Base-by-base conservation (phyloP, 1,140 invertebrate species). In the Pseudachorutes palmiensis region DNA sequence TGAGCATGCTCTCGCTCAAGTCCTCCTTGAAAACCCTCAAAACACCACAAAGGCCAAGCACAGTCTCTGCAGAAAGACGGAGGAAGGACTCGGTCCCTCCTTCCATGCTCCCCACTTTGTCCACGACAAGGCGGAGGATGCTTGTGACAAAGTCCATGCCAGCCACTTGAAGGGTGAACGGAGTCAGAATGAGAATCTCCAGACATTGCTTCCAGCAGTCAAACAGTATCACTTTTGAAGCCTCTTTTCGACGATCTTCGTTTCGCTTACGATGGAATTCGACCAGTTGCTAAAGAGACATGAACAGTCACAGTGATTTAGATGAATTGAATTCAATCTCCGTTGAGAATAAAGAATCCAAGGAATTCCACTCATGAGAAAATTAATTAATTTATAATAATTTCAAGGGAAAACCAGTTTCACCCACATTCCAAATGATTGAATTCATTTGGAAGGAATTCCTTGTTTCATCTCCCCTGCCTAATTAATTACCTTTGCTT, bases 171-270 rank as follows among this genome's bases (percentile, higher is more conserved):
- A 69, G 30, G n/a, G 65, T 24, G 12, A 2, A 26, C 1, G 64
- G 33, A 1, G 41, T 65, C 19, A 71, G 48, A 22, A 69, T 30
- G 0, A 74, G 28, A 0, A 74, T 63, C 67, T 74, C 72, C n/a
- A 74, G 62, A 32, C 67, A 71, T 66, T 74, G 70, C 41, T 67
- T 51, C 72, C 72, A 74, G 1, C 72, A 67, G 19, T 71, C 72
- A 32, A 74, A 71, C 9, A 70, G 51, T 0, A 71, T 12, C 16
- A 71, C 48, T 55, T 74, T 74, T 0, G 62, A 48, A 0, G 67
- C 64, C 62, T 73, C 69, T 22, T 28, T 33, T 26, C n/a, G 30
- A 12, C 72, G 51, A 12, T 31, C 59, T 1, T 41, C 41, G 33
- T 74, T 74, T 16, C 66, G 48, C 2, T 66, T 22, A 19, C n/a